A percentile compares a stretch with the other conserved stretches of the same genome.
Conservation (phyloP, 2,797 vertebrate species). For the Okamejei kenojei region DNA sequence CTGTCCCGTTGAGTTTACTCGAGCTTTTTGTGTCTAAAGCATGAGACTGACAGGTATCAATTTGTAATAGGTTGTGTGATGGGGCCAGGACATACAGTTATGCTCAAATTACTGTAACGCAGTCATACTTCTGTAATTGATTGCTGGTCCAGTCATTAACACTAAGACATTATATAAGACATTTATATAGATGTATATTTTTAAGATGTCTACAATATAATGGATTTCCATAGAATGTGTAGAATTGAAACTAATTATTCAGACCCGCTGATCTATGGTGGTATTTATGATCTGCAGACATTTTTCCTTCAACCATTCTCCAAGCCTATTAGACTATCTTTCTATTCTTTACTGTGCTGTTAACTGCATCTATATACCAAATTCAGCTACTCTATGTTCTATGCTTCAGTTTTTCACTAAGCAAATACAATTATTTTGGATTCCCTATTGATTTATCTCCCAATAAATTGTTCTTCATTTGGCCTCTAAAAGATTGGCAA, state of each 20-base stretch:
- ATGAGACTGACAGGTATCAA: neutral
- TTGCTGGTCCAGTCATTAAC: neutral
- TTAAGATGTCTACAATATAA: neutral
- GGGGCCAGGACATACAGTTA: neutral
- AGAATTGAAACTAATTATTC: neutral
- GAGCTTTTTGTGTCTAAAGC: no score
- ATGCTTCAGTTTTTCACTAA: neutral
- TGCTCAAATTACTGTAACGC: no score
- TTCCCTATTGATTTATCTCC: no score
- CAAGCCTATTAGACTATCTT: neutral
- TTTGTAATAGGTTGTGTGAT: neutral
- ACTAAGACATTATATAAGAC: neutral
- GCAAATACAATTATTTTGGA: neutral
- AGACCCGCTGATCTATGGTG: neutral
- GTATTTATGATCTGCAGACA: neutral
- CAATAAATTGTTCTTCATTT: no score
- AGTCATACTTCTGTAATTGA: neutral
- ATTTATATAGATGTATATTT: neutral
- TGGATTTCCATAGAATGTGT: neutral
- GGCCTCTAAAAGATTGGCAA: neutral
- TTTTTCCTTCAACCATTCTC: neutral
- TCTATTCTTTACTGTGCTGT: neutral
- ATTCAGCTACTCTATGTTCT: neutral
- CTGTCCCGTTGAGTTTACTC: no score
- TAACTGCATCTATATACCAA: neutral